Conservation (phyloP, 2,113 vertebrate species). For the Eptesicus fuscus region DNA sequence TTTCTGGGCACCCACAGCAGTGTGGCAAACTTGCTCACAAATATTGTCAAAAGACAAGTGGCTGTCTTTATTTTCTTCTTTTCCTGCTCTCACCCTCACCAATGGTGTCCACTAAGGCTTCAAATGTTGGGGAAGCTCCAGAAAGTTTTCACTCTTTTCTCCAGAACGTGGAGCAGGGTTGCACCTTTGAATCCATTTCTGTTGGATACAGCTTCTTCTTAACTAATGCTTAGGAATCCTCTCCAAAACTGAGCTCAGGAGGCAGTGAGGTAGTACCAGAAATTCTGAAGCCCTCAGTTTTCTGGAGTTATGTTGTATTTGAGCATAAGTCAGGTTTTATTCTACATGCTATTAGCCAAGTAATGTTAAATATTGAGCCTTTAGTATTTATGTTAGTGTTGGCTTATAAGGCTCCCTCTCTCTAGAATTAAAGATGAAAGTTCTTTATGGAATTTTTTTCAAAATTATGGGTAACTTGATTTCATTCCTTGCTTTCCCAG, state of each 20-base stretch:
- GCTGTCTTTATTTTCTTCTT: background rate
- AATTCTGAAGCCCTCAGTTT: background rate
- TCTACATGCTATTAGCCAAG: background rate
- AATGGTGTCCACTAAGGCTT: background rate
- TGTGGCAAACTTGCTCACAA: background rate
- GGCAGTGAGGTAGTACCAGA: background rate
- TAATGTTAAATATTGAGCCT: background rate
- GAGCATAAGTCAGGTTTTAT: background rate
- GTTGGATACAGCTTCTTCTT: background rate
- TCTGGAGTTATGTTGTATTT: background rate
- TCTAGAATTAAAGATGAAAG: background rate
- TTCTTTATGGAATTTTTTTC: background rate
- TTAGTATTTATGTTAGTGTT: conserved; percentile 21
- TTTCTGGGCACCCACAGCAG: background rate
- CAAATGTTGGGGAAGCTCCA: background rate
- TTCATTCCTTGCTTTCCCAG: background rate
- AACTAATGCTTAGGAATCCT: background rate
- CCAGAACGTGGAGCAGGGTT: background rate
- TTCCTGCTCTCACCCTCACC: background rate
- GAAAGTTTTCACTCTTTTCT: background rate
- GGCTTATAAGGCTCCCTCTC: background rate
- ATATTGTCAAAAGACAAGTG: background rate
- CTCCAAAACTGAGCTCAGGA: background rate
- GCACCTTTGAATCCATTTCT: background rate
- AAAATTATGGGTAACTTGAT: background rate